Conservation (phyloP, 1,140 invertebrate genomes). For the Sweltsa coloradensis region DNA sequence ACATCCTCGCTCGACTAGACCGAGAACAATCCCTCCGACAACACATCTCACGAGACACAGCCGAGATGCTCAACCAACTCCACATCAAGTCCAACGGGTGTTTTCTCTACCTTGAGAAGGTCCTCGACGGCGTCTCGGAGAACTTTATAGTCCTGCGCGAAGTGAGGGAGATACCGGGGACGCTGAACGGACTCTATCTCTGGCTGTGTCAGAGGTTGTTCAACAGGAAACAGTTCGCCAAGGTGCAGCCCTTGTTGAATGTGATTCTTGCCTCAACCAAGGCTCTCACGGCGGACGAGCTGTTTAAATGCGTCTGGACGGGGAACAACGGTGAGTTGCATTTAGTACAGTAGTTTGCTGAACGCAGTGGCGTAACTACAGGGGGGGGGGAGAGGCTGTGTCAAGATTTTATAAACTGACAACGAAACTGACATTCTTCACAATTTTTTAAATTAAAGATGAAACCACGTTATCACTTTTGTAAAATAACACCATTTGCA, state of each 20-base stretch:
- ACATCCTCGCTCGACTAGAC: constrained; percentile 82
- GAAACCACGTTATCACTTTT: too few species aligned
- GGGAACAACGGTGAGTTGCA: too few species aligned
- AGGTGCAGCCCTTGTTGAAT: constrained; percentile 75
- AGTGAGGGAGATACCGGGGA: constrained; percentile 83
- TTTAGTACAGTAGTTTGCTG: too few species aligned
- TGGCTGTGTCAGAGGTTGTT: constrained; percentile 91
- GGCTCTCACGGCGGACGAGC: constrained; percentile 65
- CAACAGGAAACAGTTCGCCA: constrained; percentile 74
- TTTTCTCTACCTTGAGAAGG: constrained; percentile 82
- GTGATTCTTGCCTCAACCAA: constrained; percentile 76
- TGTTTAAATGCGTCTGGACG: constrained; percentile 70
- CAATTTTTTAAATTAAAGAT: too few species aligned
- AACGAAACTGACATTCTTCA: too few species aligned
- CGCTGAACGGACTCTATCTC: constrained; percentile 85
- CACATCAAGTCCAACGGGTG: constrained; percentile 96
- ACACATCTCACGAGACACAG: constrained; percentile 72
- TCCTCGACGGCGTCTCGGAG: constrained; percentile 83
- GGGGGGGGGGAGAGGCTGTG: too few species aligned
- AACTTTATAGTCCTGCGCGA: constrained; percentile 81
- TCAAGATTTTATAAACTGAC: too few species aligned
- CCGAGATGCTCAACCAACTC: constrained; percentile 88
- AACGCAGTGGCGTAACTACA: too few species aligned
- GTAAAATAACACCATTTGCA: too few species aligned
- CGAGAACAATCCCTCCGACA: constrained; percentile 66